phyloP scores from a whole-genome alignment of 2,888 invertebrate species.

The Rotaria macrura region DNA sequence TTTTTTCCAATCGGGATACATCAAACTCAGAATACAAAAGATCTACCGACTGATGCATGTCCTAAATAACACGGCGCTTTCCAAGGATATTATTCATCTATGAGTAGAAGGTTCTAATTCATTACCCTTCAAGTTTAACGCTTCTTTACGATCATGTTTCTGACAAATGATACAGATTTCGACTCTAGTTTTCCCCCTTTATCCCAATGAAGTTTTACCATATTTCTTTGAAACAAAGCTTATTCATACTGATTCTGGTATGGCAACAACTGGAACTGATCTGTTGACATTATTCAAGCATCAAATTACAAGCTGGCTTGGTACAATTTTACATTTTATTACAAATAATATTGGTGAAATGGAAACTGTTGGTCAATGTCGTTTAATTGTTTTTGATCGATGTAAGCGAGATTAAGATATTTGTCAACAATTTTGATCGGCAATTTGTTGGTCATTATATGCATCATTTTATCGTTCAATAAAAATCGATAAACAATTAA shows the following conservation, averaged over 20 bases:
- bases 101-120: no score
- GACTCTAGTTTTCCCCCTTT: not conserved
- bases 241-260: not conserved
- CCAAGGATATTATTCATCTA: no score
- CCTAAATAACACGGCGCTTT: no score
- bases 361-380: not conserved
- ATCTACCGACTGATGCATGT: no score
- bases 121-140: no score
- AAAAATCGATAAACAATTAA: not conserved
- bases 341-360: not conserved
- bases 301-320: constrained; percentile 1
- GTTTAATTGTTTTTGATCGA: constrained; percentile 22
- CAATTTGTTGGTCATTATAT: constrained; percentile 23
- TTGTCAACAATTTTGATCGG: constrained; percentile 16
- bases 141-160: no score
- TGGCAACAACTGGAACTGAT: not conserved
- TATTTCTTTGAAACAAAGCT: not conserved
- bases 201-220: not conserved
- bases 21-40: no score
- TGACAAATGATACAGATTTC: no score
- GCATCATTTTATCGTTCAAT: not conserved
- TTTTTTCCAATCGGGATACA: no score
- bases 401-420: constrained; percentile 5
- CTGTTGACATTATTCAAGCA: not conserved
- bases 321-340: not conserved